Percentiles rank a stretch among this genome's conserved stretches.
phyloP scores from a whole-genome alignment of 30 jellyfish, hydroid and myxozoan genomes.

The Hydra vulgaris region DNA sequence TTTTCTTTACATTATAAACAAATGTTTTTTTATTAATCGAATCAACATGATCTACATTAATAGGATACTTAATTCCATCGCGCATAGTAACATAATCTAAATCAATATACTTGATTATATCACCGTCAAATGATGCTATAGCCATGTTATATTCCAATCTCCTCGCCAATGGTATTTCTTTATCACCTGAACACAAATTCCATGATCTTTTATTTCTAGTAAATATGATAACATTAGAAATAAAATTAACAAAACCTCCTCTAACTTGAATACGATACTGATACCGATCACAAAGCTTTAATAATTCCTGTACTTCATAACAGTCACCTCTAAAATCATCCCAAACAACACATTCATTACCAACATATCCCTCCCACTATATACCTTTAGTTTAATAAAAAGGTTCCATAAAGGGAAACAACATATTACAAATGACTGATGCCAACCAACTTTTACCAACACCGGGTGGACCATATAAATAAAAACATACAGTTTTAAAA shows the following conservation, averaged over 20 bases:
- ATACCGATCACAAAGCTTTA: neutral
- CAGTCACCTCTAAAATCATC: neutral
- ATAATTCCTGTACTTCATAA: neutral
- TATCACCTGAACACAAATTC: neutral
- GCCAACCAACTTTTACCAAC: neutral
- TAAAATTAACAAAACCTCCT: neutral
- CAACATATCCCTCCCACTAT: neutral
- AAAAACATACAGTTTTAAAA: neutral
- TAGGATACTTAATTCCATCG: too few species aligned
- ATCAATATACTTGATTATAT: too few species aligned
- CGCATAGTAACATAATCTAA: too few species aligned
- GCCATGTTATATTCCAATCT: too few species aligned
- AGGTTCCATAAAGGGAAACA: neutral
- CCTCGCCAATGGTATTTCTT: neutral
- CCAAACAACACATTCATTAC: neutral
- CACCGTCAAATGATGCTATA: too few species aligned
- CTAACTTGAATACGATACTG: neutral
- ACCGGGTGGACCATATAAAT: neutral
- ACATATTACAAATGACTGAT: neutral
- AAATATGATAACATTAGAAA: too few species aligned
- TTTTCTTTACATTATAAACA: too few species aligned
- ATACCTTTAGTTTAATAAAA: neutral
- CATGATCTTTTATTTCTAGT: neutral
- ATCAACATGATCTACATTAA: too few species aligned
- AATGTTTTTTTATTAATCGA: too few species aligned